Evolutionary conservation across 2,888 invertebrate genomes (phyloP).

Genomic region (Chalcosyrphus nemorum): DNA sequence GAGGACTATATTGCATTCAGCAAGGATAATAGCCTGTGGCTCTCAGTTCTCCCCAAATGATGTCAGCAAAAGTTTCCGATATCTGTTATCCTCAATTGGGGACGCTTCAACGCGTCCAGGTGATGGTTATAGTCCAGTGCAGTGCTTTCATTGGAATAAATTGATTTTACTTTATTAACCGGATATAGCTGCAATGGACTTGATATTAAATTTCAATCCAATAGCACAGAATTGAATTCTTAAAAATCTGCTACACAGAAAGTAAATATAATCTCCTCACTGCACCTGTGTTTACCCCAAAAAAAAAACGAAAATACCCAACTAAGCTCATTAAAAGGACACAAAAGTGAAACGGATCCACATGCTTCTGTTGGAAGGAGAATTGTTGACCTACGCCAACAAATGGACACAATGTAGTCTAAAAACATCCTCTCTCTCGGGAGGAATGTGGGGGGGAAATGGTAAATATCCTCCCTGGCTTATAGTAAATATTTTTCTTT

Average conservation of each 20-base stretch:
- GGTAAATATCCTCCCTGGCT: neutral
- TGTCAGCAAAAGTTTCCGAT: slow-evolving; percentile 6
- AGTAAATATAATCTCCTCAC: slow-evolving; percentile 2
- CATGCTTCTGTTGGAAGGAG: neutral
- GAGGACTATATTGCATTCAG: slow-evolving; percentile 35
- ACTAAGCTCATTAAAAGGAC: slow-evolving; percentile 19
- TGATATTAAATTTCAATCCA: neutral
- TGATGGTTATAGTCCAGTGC: neutral
- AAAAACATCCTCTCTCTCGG: neutral
- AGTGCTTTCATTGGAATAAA: slow-evolving; percentile 29
- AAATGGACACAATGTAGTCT: neutral
- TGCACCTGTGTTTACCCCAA: slow-evolving; percentile 3
- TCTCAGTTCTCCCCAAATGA: slow-evolving; percentile 1
- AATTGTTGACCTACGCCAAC: slow-evolving; percentile 16
- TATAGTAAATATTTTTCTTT: neutral
- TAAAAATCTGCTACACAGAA: neutral
- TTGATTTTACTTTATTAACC: neutral
- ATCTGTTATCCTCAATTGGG: neutral
- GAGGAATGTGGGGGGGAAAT: neutral
- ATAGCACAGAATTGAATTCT: neutral
- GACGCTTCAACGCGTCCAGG: slow-evolving; percentile 21
- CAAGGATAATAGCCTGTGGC: slow-evolving; percentile 44
- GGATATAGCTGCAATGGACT: neutral
- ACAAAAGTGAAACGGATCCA: neutral
- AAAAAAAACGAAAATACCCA: neutral